Evolutionary conservation across 2,888 invertebrate species (phyloP).

Genomic region (Poecilobothrus nobilitatus): DNA sequence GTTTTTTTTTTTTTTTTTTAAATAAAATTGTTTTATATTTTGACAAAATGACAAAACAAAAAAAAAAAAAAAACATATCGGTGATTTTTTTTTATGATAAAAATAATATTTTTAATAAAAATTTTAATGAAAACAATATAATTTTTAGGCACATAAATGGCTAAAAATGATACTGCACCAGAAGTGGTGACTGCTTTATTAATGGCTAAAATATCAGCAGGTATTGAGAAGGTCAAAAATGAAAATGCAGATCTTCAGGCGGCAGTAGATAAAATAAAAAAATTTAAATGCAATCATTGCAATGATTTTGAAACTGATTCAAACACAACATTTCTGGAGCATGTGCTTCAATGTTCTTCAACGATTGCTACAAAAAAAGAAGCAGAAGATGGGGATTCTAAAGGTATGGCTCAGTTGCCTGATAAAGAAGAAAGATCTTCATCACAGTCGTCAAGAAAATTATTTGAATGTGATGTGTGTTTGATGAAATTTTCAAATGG

Average conservation of each 20-base stretch:
- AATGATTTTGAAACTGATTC: constrained; percentile 75
- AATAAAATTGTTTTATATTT: not conserved
- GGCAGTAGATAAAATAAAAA: not conserved
- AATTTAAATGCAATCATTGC: constrained; percentile 61
- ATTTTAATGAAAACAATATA: not conserved
- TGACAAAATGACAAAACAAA: too few species aligned
- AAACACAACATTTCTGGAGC: constrained; percentile 63
- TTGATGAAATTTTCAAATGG: constrained; percentile 95
- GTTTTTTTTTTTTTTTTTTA: not conserved
- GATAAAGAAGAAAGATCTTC: constrained; percentile 33
- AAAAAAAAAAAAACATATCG: too few species aligned
- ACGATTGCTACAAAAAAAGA: constrained; percentile 40
- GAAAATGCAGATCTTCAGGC: not conserved
- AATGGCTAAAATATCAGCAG: constrained; percentile 1
- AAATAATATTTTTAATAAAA: not conserved
- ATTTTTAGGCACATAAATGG: constrained; percentile 1
- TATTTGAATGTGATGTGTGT: constrained; percentile 91
- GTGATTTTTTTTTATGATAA: not conserved
- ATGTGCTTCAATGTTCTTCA: constrained; percentile 58
- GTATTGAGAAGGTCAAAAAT: not conserved
- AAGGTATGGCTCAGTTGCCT: constrained; percentile 40
- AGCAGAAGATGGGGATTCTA: constrained; percentile 43
- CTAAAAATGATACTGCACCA: constrained; percentile 6
- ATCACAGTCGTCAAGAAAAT: constrained; percentile 51
- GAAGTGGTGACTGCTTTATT: constrained; percentile 3